Base-by-base conservation (phyloP, 1,140 invertebrate genomes). In the Eueides isabella region DNA sequence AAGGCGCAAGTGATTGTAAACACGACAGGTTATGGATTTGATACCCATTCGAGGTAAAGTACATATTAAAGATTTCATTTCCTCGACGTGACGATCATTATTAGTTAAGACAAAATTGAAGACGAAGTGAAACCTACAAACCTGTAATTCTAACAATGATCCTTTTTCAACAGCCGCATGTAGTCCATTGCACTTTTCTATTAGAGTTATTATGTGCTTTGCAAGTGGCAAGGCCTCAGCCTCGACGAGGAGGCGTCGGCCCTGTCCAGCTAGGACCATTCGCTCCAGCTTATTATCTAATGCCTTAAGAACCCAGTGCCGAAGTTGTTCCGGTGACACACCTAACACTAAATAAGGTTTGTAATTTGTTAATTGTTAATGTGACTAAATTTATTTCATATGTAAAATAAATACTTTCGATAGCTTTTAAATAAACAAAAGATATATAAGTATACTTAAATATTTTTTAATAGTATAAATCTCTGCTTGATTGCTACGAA, bases 181-280 rank as follows among this genome's bases (percentile, higher is more conserved):
- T 4, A 97, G 90, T 55, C 95, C 92, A 41, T 94, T 94, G 38
- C 96, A 96, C 87, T 95, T 96, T 7, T 94, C 95, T 94, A 98
- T 95, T 69, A 97, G 95, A 41, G 94, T 93, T 1, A 96, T 95
- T 48, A 97, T 96, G 72, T 95, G 94, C 77, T 94, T 91, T 0
- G 96, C 95, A 74, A 95, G 94, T 5, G 95, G 94, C 85, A 97
- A 95, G 0, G 94, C 92, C 0, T 95, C 95, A 61, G 95, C 94
- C 85, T 96, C 95, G 12, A 95, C 95, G 55, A 97, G 84, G 26
- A 97, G 88, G 77, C 96, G 94, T 38, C 94, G 94, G 28, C 97
- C 97, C 90, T 97, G 96, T 1, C 97, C 97, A 75, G 97, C 96
- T 11, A 97, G 88, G 1, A 97, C 95, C 0, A 96, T 92, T 81